Conservation (phyloP, 2,888 invertebrate genomes). For the Spisula solida region DNA sequence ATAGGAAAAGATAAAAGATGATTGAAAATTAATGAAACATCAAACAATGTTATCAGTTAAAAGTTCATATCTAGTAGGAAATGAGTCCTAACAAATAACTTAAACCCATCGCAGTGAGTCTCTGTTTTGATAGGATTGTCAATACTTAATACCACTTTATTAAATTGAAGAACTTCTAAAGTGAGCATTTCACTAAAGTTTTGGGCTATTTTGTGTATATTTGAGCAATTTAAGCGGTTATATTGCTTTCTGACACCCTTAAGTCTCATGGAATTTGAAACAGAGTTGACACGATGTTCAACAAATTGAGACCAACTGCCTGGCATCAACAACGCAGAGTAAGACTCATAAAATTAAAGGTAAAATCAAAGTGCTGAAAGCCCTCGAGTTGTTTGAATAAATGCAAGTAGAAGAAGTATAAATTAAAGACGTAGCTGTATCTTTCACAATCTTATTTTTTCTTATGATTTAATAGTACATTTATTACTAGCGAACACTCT, state of each 20-base stretch:
- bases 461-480: too few species aligned
- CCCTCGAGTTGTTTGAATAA: too few species aligned
- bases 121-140: conserved; percentile 13
- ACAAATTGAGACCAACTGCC: neutral
- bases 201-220: neutral
- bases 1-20: conserved; percentile 38
- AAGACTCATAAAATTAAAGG: neutral
- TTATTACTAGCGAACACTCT: too few species aligned
- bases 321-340: neutral
- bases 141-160: conserved; percentile 4
- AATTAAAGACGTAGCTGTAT: too few species aligned
- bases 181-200: neutral
- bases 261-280: neutral
- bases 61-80: conserved; percentile 18
- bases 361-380: too few species aligned
- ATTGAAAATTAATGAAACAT: conserved; percentile 22
- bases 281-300: neutral
- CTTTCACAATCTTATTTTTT: too few species aligned
- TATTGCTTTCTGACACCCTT: neutral
- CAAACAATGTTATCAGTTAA: conserved; percentile 24
- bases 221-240: neutral
- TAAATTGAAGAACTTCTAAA: neutral
- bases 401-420: too few species aligned
- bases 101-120: conserved; percentile 22
- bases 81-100: conserved; percentile 37